These are phyloP conservation scores for Scalopus aquaticus DNA, from an alignment of 2,113 vertebrate species.

Conservation along the genomic window DNA sequence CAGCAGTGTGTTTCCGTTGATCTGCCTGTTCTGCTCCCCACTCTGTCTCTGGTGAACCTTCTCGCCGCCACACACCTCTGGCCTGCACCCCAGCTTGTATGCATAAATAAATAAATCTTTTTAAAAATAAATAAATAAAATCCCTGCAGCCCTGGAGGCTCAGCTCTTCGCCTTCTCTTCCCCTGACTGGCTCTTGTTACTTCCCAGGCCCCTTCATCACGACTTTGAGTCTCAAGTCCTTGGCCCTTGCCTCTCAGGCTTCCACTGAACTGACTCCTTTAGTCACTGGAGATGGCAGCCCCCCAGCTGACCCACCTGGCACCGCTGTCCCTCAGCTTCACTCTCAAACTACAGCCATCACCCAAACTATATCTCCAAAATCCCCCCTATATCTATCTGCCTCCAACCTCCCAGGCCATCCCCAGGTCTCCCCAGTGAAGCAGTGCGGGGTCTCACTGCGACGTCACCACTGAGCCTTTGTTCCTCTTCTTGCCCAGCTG, in stretches of 20 bases:
- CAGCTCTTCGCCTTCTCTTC: background rate
- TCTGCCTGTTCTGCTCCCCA: too few relatives aligned
- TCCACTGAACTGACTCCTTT: background rate
- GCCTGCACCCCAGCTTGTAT: too few relatives aligned
- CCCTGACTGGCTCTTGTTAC: background rate
- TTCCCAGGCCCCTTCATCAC: background rate
- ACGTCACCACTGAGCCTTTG: background rate
- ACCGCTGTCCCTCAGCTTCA: background rate
- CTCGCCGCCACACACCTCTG: too few relatives aligned
- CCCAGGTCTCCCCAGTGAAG: background rate
- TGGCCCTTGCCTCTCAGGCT: background rate
- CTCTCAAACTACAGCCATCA: background rate
- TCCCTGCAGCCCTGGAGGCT: background rate
- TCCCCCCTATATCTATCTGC: background rate
- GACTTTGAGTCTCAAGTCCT: background rate
- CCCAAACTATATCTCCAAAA: background rate
- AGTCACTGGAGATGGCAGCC: background rate
- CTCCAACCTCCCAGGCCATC: background rate
- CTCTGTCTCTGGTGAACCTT: too few relatives aligned
- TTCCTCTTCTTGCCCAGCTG: background rate
- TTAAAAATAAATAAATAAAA: too few relatives aligned
- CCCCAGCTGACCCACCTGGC: background rate
- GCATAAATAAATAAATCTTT: too few relatives aligned
- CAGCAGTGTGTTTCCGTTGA: too few relatives aligned
- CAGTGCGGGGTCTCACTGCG: too few relatives aligned